Percentiles rank a stretch among this genome's conserved stretches.
Evolutionary conservation across 2,797 vertebrate species (phyloP).

Genomic region (Tokudaia muenninki): DNA sequence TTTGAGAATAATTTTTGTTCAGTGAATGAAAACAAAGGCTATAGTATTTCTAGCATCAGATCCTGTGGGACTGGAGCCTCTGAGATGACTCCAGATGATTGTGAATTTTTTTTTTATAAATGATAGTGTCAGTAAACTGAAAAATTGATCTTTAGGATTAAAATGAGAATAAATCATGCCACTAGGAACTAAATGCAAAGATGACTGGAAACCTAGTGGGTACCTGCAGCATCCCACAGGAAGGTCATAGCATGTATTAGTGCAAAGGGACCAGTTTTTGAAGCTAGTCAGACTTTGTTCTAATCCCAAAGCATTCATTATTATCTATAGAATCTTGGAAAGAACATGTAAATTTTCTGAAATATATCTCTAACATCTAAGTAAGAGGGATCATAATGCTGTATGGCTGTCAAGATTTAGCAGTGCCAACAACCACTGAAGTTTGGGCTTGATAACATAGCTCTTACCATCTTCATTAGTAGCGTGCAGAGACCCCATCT

Average conservation of each 20-base stretch:
- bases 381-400: neutral
- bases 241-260: neutral
- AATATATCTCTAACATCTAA: neutral
- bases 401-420: neutral
- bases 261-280: neutral
- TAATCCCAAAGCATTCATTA: neutral
- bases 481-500: constrained; percentile 38
- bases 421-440: neutral
- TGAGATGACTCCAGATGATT: neutral
- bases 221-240: neutral
- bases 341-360: neutral
- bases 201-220: neutral
- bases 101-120: neutral
- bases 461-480: neutral
- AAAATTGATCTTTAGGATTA: neutral
- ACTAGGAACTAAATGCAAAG: neutral
- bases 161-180: neutral
- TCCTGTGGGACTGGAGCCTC: neutral
- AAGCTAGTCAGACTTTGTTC: constrained; percentile 15
- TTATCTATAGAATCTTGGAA: neutral
- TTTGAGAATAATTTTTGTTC: constrained; percentile 36
- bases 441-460: neutral
- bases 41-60: neutral
- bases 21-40: neutral
- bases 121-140: neutral